Evolutionary conservation across 1,140 invertebrate genomes (phyloP).

Genomic region (Stegodyphus mimosarum): DNA sequence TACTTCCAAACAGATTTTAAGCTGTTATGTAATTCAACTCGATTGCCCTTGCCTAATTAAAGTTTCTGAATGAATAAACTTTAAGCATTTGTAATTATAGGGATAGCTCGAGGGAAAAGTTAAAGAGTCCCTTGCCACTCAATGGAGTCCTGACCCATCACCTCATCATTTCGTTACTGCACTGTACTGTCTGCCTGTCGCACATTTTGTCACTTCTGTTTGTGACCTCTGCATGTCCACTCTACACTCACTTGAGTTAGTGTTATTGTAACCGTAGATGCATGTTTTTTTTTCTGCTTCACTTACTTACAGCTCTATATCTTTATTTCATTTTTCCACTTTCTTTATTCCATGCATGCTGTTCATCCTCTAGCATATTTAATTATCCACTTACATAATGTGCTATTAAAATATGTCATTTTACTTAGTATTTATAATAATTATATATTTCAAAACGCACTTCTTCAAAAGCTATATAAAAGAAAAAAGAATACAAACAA

Average conservation of each 20-base stretch:
- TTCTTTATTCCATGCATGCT: slow-evolving; percentile 15
- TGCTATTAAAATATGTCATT: not conserved
- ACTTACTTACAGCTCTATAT: slow-evolving; percentile 5
- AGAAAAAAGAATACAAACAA: no score
- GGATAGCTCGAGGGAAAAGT: not conserved
- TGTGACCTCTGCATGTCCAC: slow-evolving; percentile 36
- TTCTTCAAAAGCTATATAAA: no score
- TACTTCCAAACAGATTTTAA: no score
- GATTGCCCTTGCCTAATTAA: no score
- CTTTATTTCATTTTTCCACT: slow-evolving; percentile 25
- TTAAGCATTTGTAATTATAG: no score
- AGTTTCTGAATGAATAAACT: no score
- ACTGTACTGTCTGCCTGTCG: slow-evolving; percentile 26
- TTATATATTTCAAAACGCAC: no score
- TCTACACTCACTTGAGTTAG: slow-evolving; percentile 37
- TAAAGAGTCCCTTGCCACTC: slow-evolving; percentile 20
- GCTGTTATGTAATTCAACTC: no score
- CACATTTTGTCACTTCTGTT: slow-evolving; percentile 46
- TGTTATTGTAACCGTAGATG: no score
- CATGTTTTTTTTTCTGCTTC: not conserved
- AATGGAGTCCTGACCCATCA: slow-evolving; percentile 44
- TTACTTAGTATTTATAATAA: not conserved
- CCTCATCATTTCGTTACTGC: slow-evolving; percentile 52
- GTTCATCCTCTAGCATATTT: not conserved
- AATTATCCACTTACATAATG: not conserved